Evolutionary conservation across 2,888 invertebrate species (phyloP), one percentile per base, ranked within the genome.

Genomic region (Seira musarum): DNA sequence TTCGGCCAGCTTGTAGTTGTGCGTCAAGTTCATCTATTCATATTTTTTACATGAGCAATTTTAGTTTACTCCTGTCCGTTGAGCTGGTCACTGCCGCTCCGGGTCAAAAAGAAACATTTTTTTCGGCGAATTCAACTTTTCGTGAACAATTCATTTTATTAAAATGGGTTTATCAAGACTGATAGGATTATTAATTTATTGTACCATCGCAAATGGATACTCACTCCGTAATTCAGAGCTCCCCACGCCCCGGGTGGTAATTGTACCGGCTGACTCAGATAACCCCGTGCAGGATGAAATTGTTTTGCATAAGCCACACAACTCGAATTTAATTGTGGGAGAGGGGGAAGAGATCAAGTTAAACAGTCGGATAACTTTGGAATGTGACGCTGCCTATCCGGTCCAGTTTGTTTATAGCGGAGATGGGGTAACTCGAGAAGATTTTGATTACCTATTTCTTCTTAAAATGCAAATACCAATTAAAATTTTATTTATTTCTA

Each of bases 401-500:
- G 78, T 84, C 0, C 84, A 84, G 57, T 84, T 83, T 81, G 76
- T 82, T 53, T 83, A 83, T 35, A 79, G 65, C 15, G 83, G 83
- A 30, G 72, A 78, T 68, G 83, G 83, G 65, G 80, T 82, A 72
- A 57, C 2, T 40, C 61, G 19, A 30, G 46, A 69, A 46, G 6
- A 65, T 46, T 13, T 24, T 53, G 19, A 17, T 49, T 46, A 17
- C 21, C 25, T 17, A 13, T 21, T 15, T 17, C 5, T 49, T 49
- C 19, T 5, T 21, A 53, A 57, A 2, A 5, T 49, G 3, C 1
- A 40, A 22, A 61, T 30, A 49, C 24, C 64, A 5, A 5, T 64
- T 60, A 60, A 5, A 60, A 8, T n/a, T 13, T 49, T 49, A 49
- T 49, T 49, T 49, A 49, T 49, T 49, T 13, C 15, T 13, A 13